Evolutionary conservation across 1,140 invertebrate genomes (phyloP), one percentile per base, ranked within the genome.

Genomic region (Papilio glaucus): DNA sequence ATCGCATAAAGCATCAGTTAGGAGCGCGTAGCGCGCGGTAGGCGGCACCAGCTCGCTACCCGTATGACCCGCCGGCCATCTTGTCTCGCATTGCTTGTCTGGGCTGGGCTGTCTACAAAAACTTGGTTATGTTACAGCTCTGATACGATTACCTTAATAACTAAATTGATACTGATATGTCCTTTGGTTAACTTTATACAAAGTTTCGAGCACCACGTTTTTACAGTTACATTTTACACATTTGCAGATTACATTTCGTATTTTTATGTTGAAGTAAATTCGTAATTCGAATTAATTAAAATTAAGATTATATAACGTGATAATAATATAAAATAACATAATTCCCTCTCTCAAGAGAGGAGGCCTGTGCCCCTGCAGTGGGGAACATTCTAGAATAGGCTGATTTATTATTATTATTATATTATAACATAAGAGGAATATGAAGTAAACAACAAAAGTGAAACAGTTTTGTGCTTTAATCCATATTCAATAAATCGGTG

Each of bases 401-500:
- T n/a, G n/a, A n/a, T n/a, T n/a, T n/a, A n/a, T n/a, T n/a, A n/a
- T n/a, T n/a, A n/a, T n/a, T n/a, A n/a, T n/a, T n/a, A n/a, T n/a
- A n/a, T n/a, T n/a, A n/a, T n/a, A n/a, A n/a, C n/a, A n/a, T n/a
- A n/a, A n/a, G n/a, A n/a, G n/a, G n/a, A n/a, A n/a, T n/a, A n/a
- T n/a, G n/a, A n/a, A n/a, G n/a, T n/a, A n/a, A n/a, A n/a, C n/a
- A n/a, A n/a, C n/a, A n/a, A n/a, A n/a, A n/a, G n/a, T n/a, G n/a
- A n/a, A n/a, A n/a, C n/a, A n/a, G n/a, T n/a, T n/a, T n/a, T n/a
- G n/a, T n/a, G 78, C 76, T 84, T 78, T 85, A 80, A 83, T 85
- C 83, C 83, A 85, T 86, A 81, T 84, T 79, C 81, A 79, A 84
- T 76, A 88, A 85, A 90, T 91, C 83, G 88, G 88, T 93, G 90